Base-by-base conservation (phyloP, 2,797 vertebrate genomes). In the Novumbra hubbsi region DNA sequence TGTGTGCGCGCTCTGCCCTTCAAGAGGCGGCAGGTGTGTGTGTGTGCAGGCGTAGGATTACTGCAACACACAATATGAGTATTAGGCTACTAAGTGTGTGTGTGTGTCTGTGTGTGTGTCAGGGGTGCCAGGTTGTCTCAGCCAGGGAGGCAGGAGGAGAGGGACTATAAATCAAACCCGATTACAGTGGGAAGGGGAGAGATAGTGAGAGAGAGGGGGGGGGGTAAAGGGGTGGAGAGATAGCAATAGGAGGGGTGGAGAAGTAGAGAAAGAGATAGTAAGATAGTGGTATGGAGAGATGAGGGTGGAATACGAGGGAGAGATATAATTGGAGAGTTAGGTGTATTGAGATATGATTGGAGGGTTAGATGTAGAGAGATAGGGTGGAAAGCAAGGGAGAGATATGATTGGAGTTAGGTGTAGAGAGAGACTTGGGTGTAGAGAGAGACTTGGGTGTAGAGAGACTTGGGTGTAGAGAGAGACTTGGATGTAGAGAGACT, bases 121-220 rank as follows among this genome's bases (percentile, higher is more conserved):
- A 92, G 91, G 94, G 95, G 96, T 96, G 96, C 96, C 96, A 97
- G 95, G 81, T 95, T 97, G 97, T 98, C 96, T 98, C 96, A 95
- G 94, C 92, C 92, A 95, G 95, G 93, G 92, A 94, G 92, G 91
- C 94, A 95, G 95, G 95, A 96, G 95, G 95, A 95, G 89, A 92
- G 86, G 80, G 83, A 80, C 95, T 93, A 98, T 98, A 98, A 98
- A 98, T 98, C 97, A 98, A 95, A 85, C 93, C 95, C 98, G 96
- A 99, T 99, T 98, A 99, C 94, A 97, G 96, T 95, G 94, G 94
- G 86, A 34, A 34, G n/a, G 65, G 38, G 65, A n/a, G 5, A 34
- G 65, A 60, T 24, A 24, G 41, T 11, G 41, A 45, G 41, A 45
- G 41, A 14, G 41, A 41, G 41, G n/a, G n/a, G n/a, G n/a, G n/a